Percentiles rank a stretch among this genome's conserved stretches.
These are phyloP conservation scores for Spisula solida DNA, from an alignment of 2,888 invertebrate genomes.

Conservation along the genomic window DNA sequence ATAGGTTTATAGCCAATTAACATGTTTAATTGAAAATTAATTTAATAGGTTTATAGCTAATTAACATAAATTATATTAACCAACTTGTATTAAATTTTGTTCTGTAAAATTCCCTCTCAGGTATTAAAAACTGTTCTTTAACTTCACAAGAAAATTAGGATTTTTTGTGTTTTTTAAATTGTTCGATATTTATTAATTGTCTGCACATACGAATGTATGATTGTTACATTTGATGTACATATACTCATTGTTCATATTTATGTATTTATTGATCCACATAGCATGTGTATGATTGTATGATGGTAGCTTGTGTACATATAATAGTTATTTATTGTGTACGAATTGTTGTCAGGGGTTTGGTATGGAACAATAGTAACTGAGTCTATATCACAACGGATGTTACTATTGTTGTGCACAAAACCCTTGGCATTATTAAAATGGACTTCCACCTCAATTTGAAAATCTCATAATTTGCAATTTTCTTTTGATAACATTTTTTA, in stretches of 20 bases:
- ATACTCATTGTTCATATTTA: slow-evolving; percentile 20
- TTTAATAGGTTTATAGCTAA: neutral
- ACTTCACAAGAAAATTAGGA: neutral
- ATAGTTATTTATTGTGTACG: slow-evolving; percentile 37
- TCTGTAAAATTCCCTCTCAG: slow-evolving; percentile 1
- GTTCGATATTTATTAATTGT: slow-evolving; percentile 1
- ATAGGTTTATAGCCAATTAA: neutral
- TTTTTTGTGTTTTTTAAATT: neutral
- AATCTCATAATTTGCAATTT: neutral
- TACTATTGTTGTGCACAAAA: no score
- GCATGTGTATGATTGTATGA: neutral
- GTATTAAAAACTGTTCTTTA: neutral
- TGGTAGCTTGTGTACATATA: slow-evolving; percentile 37
- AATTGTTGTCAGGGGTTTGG: neutral
- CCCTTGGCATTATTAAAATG: neutral
- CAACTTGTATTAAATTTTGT: neutral
- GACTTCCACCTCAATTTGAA: neutral
- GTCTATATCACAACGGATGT: no score
- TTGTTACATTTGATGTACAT: slow-evolving; percentile 12
- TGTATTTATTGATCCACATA: slow-evolving; percentile 1
- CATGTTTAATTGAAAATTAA: neutral
- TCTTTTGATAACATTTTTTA: neutral
- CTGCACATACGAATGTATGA: slow-evolving; percentile 7
- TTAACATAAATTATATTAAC: neutral
- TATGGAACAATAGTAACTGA: neutral